Percentiles rank a stretch among this genome's conserved stretches.
These are phyloP conservation scores for Eptatretus atami DNA, from an alignment of 2,797 vertebrate species.

Conservation along the genomic window DNA sequence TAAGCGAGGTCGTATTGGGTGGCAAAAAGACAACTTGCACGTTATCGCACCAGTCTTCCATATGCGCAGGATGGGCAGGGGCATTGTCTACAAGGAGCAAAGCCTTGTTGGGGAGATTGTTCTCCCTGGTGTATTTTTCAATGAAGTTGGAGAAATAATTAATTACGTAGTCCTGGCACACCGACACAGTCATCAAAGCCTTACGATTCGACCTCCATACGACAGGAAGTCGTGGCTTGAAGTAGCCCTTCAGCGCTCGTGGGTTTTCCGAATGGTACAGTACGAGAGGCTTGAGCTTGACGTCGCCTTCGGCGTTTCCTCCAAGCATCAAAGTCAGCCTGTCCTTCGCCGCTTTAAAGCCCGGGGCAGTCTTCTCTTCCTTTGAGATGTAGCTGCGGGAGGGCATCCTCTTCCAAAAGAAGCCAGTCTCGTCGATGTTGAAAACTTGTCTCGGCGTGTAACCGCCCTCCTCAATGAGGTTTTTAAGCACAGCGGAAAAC, in stretches of 20 bases:
- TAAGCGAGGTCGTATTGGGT: not conserved
- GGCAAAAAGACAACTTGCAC: slow-evolving; percentile 3
- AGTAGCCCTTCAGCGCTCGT: slow-evolving; percentile 3
- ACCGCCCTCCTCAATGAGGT: not conserved
- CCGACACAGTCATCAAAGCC: no score
- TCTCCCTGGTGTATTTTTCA: no score
- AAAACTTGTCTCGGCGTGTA: slow-evolving; percentile 6
- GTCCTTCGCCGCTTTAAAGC: slow-evolving; percentile 6
- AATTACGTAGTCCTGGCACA: not conserved
- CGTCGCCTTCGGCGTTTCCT: not conserved
- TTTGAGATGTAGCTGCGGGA: not conserved
- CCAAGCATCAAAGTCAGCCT: not conserved
- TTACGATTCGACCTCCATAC: slow-evolving; percentile 6
- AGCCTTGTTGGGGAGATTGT: not conserved
- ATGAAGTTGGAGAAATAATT: not conserved
- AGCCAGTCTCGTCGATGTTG: not conserved
- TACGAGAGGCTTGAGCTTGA: slow-evolving; percentile 3
- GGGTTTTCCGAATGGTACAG: slow-evolving; percentile 5
- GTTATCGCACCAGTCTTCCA: slow-evolving; percentile 1
- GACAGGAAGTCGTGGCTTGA: not conserved
- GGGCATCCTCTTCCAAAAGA: not conserved
- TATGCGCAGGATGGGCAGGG: not conserved
- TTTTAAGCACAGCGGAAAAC: slow-evolving; percentile 1
- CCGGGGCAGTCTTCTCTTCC: slow-evolving; percentile 1
- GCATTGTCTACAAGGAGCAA: no score